Evolutionary conservation across 2,797 vertebrate species (phyloP).

Genomic region (Prionace glauca): DNA sequence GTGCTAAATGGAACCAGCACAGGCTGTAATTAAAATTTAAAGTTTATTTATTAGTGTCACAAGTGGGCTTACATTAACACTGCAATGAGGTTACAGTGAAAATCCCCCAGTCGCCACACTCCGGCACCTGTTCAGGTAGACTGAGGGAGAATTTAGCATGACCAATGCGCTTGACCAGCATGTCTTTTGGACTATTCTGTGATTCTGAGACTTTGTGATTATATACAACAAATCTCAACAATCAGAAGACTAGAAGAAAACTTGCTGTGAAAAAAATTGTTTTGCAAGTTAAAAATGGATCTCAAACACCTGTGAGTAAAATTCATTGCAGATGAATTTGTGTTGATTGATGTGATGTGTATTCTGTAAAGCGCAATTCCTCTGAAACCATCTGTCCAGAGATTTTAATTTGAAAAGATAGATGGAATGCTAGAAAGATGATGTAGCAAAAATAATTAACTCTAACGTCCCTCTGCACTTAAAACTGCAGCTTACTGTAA

Average conservation of each 20-base stretch:
- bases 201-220: not conserved
- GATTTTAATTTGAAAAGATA: not conserved
- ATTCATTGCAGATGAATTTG: not conserved
- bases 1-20: no score
- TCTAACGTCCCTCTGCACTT: not conserved
- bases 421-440: not conserved
- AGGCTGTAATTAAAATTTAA: no score
- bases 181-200: not conserved
- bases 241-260: not conserved
- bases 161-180: no score
- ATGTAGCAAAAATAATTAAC: constrained; percentile 13
- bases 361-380: not conserved
- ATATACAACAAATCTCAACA: not conserved
- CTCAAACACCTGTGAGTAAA: not conserved
- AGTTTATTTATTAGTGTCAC: no score
- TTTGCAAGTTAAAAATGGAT: not conserved
- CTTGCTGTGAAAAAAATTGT: not conserved
- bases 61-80: no score
- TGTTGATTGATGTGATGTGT: not conserved
- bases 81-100: no score
- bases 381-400: not conserved
- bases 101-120: no score
- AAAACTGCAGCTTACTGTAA: not conserved
- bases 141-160: no score
- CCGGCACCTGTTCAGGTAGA: no score